Conservation (phyloP, 2,113 vertebrate genomes). For the Hippolais icterina region DNA sequence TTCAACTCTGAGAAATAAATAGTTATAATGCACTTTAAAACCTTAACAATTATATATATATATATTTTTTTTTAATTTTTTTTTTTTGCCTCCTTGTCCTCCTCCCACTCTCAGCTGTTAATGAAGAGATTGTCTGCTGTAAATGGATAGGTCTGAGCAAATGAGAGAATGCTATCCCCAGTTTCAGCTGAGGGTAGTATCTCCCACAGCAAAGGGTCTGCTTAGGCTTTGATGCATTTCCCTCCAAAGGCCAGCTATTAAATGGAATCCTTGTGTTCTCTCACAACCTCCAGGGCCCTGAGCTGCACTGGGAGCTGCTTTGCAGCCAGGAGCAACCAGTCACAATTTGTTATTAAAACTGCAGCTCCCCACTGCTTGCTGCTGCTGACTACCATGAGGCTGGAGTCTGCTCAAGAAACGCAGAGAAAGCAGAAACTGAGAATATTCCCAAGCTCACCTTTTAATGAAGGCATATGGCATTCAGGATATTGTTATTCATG, state of each 20-base stretch:
- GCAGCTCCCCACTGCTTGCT: constrained; percentile 37
- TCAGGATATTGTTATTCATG: constrained; percentile 22
- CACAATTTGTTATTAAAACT: constrained; percentile 45
- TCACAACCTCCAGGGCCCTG: not conserved
- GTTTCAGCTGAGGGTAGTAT: constrained; percentile 12
- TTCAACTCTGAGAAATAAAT: not conserved
- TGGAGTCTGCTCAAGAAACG: constrained; percentile 34
- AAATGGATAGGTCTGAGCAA: constrained; percentile 4
- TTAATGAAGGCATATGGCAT: constrained; percentile 44
- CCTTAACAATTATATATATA: too few species aligned
- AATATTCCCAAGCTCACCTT: constrained; percentile 32
- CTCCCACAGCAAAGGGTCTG: constrained; percentile 57
- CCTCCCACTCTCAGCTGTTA: not conserved
- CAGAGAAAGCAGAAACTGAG: constrained; percentile 46
- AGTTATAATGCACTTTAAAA: not conserved
- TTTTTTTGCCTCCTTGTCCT: not conserved
- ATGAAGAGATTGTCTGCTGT: not conserved
- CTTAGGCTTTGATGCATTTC: constrained; percentile 16
- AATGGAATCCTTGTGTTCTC: constrained; percentile 21
- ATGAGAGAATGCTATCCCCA: not conserved
- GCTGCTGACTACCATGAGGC: not conserved
- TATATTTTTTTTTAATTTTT: not conserved
- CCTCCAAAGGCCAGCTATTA: constrained; percentile 8
- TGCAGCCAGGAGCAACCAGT: constrained; percentile 37
- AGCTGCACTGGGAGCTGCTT: constrained; percentile 31